phyloP scores from a whole-genome alignment of 2,797 vertebrate genomes.

The Tokudaia muenninki region DNA sequence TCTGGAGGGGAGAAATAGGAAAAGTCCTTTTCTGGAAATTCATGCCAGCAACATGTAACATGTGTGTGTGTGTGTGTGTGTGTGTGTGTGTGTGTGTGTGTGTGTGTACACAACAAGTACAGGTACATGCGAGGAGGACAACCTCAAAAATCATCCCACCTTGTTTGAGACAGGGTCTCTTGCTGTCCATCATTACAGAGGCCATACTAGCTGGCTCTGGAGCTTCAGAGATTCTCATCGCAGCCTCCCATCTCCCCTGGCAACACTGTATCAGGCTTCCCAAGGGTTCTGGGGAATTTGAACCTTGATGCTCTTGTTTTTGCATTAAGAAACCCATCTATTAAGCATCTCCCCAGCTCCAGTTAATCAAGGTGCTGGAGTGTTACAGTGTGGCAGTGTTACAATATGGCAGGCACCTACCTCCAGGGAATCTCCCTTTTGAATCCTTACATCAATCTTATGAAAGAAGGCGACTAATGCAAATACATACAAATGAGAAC shows the following conservation, averaged over 20 bases:
- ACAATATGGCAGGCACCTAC: rapidly evolving
- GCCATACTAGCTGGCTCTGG: background rate
- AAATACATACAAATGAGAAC: background rate
- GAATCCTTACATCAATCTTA: background rate
- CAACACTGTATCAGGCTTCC: background rate
- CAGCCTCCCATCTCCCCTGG: background rate
- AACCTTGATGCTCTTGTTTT: background rate
- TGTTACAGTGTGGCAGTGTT: background rate
- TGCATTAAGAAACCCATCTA: background rate
- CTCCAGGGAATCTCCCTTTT: background rate
- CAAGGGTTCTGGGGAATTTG: background rate
- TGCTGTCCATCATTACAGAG: background rate
- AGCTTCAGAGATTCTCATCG: background rate
- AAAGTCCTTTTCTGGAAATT: background rate
- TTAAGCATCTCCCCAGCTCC: no score
- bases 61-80: background rate
- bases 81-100: no score
- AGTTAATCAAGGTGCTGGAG: background rate
- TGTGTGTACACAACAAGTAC: background rate
- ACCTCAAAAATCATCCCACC: background rate
- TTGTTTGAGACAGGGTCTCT: background rate
- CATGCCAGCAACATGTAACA: background rate
- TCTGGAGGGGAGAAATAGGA: background rate
- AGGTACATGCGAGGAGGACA: background rate
- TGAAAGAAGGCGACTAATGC: background rate